Evolutionary conservation across 2,888 invertebrate genomes (phyloP).

Genomic region (Autographa pulchrina): DNA sequence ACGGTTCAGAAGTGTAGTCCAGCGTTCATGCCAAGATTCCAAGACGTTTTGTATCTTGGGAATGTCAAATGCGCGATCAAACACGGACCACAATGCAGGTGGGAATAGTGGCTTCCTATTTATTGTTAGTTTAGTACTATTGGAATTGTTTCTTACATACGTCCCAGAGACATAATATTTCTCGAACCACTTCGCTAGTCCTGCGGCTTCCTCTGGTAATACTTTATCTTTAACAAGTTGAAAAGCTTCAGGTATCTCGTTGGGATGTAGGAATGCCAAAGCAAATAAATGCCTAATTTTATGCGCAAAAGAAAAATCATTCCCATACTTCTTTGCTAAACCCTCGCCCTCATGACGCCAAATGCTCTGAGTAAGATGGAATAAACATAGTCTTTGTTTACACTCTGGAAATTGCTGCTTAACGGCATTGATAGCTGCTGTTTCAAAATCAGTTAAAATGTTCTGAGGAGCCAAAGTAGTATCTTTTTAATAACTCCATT

Average conservation of each 20-base stretch:
- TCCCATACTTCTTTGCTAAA: conserved; percentile 12
- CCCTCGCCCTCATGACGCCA: conserved; percentile 17
- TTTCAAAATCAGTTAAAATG: no score
- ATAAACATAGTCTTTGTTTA: no score
- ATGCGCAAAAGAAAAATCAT: conserved; percentile 16
- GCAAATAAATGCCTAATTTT: conserved; percentile 44
- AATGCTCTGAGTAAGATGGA: background rate
- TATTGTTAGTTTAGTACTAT: conserved; percentile 7
- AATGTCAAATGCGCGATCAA: conserved; percentile 12
- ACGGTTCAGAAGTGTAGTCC: conserved; percentile 16
- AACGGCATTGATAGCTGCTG: no score
- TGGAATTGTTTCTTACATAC: conserved; percentile 7
- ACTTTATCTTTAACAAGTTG: background rate
- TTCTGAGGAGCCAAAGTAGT: no score
- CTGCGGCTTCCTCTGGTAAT: conserved; percentile 11
- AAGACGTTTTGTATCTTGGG: conserved; percentile 19
- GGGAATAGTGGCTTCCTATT: conserved; percentile 14
- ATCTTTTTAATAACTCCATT: no score
- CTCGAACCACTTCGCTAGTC: conserved; percentile 9
- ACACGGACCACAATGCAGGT: conserved; percentile 15
- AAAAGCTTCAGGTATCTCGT: conserved; percentile 13
- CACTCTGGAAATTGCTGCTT: no score
- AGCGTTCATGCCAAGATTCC: conserved; percentile 20
- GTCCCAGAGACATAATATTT: conserved; percentile 12
- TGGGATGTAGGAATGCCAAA: conserved; percentile 17